Evolutionary conservation across 2,797 vertebrate species (phyloP), one percentile per base, ranked within the genome.

Genomic region (Tokudaia muenninki): DNA sequence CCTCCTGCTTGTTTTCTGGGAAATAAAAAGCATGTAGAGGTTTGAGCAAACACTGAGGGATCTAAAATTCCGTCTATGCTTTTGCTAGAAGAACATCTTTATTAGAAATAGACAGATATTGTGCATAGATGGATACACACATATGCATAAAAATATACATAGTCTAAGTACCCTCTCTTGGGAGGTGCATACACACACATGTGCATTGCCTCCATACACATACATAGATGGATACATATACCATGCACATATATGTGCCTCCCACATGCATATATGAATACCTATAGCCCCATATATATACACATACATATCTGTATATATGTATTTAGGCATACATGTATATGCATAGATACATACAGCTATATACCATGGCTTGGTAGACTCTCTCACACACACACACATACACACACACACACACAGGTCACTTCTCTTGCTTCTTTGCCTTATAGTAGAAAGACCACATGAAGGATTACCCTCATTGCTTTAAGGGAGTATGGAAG

Each of bases 401-500:
- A 29, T 50, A 70, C 26, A 21, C 5, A 41, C 41, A 41, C 1
- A 34, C 61, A 67, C 34, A 19, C 7, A 17, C 37, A 37, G 7
- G 19, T 55, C 37, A 41, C 1, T 50, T 67, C 80, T 65, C 55
- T 90, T 26, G 29, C 50, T n/a, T 72, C 55, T 65, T 88, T 1
- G 1, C 41, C 5, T 72, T 90, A 16, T 22, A 94, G 86, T 95
- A 80, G 19, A 87, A 95, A 96, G 67, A 83, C 17, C 93, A 96
- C 96, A 90, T 8, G 3, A 63, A 92, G 57, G 10, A 87, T 92
- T 97, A 9, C 87, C 95, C 16, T 59, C 97, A 47, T 88, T 91
- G 17, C 94, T 63, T 26, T 81, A 96, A 24, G 86, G 72, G 78
- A 90, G 17, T 92, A 94, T 95, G 31, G 90, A 97, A 70, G 91